Percentiles rank a stretch among this genome's conserved stretches.
Conservation (phyloP, 2,797 vertebrate species). For the Podarcis siculus region DNA sequence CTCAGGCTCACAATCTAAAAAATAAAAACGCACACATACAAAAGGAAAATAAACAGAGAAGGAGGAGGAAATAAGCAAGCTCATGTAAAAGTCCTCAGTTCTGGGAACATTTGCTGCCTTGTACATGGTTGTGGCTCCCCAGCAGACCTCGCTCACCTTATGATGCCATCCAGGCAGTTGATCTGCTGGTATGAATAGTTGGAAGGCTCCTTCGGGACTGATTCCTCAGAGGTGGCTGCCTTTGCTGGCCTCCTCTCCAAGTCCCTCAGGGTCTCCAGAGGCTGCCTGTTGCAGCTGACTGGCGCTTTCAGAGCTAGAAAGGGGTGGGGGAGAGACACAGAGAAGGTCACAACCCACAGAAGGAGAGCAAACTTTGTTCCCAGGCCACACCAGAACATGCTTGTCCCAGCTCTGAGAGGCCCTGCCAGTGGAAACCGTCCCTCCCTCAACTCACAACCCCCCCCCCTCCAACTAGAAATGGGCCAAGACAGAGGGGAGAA, state of each 20-base stretch:
- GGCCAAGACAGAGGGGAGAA: neutral
- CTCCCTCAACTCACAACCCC: too few relatives aligned
- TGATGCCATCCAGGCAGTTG: slow-evolving; percentile 83
- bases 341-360: slow-evolving; percentile 6
- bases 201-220: slow-evolving; percentile 79
- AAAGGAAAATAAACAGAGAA: too few relatives aligned
- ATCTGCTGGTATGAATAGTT: slow-evolving; percentile 86
- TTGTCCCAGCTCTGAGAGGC: neutral
- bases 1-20: too few relatives aligned
- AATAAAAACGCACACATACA: too few relatives aligned
- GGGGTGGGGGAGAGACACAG: neutral
- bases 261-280: slow-evolving; percentile 56
- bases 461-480: neutral
- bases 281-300: slow-evolving; percentile 42
- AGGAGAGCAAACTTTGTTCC: neutral
- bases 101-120: neutral
- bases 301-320: neutral
- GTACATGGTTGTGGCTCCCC: too few relatives aligned
- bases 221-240: slow-evolving; percentile 72
- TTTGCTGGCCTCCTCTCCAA: slow-evolving; percentile 54
- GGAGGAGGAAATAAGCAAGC: too few relatives aligned
- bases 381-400: too few relatives aligned
- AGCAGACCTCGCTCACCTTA: slow-evolving; percentile 78
- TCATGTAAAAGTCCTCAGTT: too few relatives aligned
- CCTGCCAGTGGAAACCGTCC: too few relatives aligned